Percentiles rank a stretch among this genome's conserved stretches.
These are phyloP conservation scores for Elephantulus edwardii DNA, from an alignment of 2,113 vertebrate genomes.

Conservation along the genomic window DNA sequence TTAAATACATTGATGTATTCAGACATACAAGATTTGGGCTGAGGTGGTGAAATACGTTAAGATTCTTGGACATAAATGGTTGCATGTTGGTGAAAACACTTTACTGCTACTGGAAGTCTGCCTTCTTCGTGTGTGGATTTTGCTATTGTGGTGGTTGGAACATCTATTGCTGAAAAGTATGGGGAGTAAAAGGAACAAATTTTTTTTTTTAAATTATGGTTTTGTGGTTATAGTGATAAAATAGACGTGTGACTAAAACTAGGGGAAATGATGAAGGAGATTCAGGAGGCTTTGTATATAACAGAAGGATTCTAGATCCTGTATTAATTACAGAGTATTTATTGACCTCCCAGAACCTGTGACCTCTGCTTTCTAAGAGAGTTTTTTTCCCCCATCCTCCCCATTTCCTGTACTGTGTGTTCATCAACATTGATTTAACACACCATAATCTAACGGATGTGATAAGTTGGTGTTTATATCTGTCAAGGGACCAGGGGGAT, in stretches of 20 bases:
- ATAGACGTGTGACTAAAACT: neutral
- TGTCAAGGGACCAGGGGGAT: conserved; percentile 81
- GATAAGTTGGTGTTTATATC: conserved; percentile 83
- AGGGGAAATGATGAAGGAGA: conserved; percentile 52
- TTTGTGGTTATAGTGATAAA: conserved; percentile 29
- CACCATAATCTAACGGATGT: conserved; percentile 80
- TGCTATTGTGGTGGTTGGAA: neutral
- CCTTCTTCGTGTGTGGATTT: neutral
- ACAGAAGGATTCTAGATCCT: conserved; percentile 34
- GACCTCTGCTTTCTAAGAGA: conserved; percentile 57
- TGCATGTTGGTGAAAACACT: neutral
- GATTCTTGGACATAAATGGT: neutral
- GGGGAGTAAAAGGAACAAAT: neutral
- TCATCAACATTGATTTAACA: conserved; percentile 82
- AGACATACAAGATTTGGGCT: neutral
- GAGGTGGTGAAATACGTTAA: neutral
- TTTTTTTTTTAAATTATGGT: neutral
- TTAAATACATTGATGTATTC: neutral
- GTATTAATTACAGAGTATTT: neutral
- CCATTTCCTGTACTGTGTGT: conserved; percentile 67
- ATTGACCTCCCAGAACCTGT: conserved; percentile 49
- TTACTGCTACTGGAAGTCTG: neutral
- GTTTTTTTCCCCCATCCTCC: conserved; percentile 60
- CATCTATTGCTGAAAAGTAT: neutral
- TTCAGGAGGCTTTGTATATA: conserved; percentile 17